Conservation (phyloP, 2,888 invertebrate species). For the Gari tellinella region DNA sequence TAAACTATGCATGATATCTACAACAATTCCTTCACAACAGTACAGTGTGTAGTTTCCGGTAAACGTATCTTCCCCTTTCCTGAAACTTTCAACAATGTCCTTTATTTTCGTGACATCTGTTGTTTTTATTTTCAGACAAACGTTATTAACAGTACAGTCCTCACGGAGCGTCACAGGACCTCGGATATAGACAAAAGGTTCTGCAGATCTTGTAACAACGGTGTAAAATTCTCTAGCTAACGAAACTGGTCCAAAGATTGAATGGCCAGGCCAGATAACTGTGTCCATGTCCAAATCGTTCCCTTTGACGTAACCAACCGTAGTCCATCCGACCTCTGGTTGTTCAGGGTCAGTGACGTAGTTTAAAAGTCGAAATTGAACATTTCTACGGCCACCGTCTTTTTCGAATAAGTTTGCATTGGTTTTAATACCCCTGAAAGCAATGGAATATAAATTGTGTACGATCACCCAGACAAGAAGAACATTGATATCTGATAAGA, state of each 20-base stretch:
- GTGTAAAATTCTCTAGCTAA: slow-evolving; percentile 88
- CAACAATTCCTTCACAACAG: slow-evolving; percentile 94
- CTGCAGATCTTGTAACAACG: slow-evolving; percentile 94
- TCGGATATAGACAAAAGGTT: slow-evolving; percentile 94
- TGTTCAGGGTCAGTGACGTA: slow-evolving; percentile 35
- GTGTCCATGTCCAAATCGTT: slow-evolving; percentile 88
- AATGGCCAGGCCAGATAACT: slow-evolving; percentile 95
- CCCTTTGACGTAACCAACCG: slow-evolving; percentile 70
- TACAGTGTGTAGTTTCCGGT: slow-evolving; percentile 67
- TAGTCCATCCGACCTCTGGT: slow-evolving; percentile 62
- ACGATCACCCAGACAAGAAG: too few relatives aligned
- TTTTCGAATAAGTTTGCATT: slow-evolving; percentile 39
- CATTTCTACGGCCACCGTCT: slow-evolving; percentile 28
- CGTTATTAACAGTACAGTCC: slow-evolving; percentile 70
- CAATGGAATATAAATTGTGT: not conserved
- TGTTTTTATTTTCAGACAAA: slow-evolving; percentile 86
- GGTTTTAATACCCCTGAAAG: slow-evolving; percentile 30
- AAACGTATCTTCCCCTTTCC: slow-evolving; percentile 74
- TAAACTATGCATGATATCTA: slow-evolving; percentile 93
- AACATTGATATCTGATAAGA: too few relatives aligned
- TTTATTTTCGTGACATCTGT: slow-evolving; percentile 37
- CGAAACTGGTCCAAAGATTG: slow-evolving; percentile 88
- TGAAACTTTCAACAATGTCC: slow-evolving; percentile 38
- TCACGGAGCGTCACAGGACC: slow-evolving; percentile 87
- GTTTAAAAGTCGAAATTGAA: slow-evolving; percentile 68